These are phyloP conservation scores for Molossus alvarezi DNA, from an alignment of 2,797 vertebrate species.

Conservation along the genomic window DNA sequence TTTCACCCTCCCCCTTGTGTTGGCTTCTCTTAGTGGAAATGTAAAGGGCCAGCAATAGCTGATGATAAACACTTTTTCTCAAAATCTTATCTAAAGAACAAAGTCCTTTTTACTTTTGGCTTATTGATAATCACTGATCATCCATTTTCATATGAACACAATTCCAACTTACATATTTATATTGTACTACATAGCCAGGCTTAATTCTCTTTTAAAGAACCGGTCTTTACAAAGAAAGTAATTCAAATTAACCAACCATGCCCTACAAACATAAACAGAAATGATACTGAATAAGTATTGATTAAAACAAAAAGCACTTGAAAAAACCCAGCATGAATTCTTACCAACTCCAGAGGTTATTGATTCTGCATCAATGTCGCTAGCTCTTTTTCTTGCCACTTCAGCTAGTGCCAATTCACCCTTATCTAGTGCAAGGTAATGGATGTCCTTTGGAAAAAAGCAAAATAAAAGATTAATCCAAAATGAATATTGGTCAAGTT, in stretches of 20 bases:
- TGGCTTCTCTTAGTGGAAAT: slow-evolving; percentile 40
- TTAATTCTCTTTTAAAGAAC: slow-evolving; percentile 75
- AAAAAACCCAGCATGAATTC: slow-evolving; percentile 88
- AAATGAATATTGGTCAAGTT: slow-evolving; percentile 91
- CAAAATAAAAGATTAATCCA: slow-evolving; percentile 96
- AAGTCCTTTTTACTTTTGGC: slow-evolving; percentile 41
- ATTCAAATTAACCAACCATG: slow-evolving; percentile 84
- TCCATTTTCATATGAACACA: slow-evolving; percentile 64
- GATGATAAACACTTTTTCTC: not conserved
- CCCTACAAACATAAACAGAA: slow-evolving; percentile 86
- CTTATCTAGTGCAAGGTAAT: slow-evolving; percentile 98
- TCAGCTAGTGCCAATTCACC: slow-evolving; percentile 97
- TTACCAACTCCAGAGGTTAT: slow-evolving; percentile 93
- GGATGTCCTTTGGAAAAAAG: slow-evolving; percentile 99
- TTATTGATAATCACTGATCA: slow-evolving; percentile 37
- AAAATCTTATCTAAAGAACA: slow-evolving; percentile 31
- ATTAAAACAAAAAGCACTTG: slow-evolving; percentile 89
- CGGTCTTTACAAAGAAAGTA: slow-evolving; percentile 82
- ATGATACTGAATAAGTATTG: slow-evolving; percentile 88
- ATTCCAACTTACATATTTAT: slow-evolving; percentile 32
- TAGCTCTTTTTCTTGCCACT: slow-evolving; percentile 97
- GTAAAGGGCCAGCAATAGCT: not conserved
- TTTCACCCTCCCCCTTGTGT: not conserved
- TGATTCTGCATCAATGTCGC: slow-evolving; percentile 95
- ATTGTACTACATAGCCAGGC: slow-evolving; percentile 77